Evolutionary conservation across 1,140 invertebrate genomes (phyloP), one percentile per base, ranked within the genome.

Genomic region (Pseudachorutes palmiensis): DNA sequence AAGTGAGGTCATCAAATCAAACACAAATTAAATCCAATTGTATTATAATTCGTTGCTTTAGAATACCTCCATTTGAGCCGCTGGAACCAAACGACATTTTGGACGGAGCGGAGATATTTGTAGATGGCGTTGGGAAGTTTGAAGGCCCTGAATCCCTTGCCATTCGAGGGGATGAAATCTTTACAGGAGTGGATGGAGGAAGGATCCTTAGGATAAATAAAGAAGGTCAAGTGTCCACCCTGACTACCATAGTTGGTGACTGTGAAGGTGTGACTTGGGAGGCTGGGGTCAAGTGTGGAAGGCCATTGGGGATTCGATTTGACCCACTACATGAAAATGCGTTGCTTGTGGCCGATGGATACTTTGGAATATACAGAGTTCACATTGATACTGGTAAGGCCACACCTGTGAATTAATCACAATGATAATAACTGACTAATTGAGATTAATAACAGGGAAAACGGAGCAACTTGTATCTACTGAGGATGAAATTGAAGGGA

Each of bases 311-410:
- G 26, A 78, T 94, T 66, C 78, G 80, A 61, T 86, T 92, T 77
- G 85, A 89, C 76, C 82, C 83, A 41, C 82, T 83, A 68, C 88
- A 87, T 26, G 80, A 80, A 41, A n/a, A n/a, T n/a, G n/a, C n/a
- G n/a, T 75, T 94, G n/a, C 86, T 86, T 80, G 86, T 87, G 22
- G 81, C 80, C 49, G 91, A 94, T 82, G 81, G 87, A 12, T 93
- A 92, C 77, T 82, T 86, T 75, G 92, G 92, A 24, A 81, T 94
- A 65, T 90, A 85, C 76, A 87, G 85, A 78, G 82, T 91, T 29
- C 83, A 93, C 77, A 78, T 91, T 24, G 83, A 84, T 51, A 86
- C 83, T 68, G 84, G 86, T 81, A 79, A 80, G 48, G 51, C 36
- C 36, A 19, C 9, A 45, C 9, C 36, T 45, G 19, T 45, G 19